Evolutionary conservation across 2,888 invertebrate species (phyloP).

Genomic region (Hyposoter dolosus): DNA sequence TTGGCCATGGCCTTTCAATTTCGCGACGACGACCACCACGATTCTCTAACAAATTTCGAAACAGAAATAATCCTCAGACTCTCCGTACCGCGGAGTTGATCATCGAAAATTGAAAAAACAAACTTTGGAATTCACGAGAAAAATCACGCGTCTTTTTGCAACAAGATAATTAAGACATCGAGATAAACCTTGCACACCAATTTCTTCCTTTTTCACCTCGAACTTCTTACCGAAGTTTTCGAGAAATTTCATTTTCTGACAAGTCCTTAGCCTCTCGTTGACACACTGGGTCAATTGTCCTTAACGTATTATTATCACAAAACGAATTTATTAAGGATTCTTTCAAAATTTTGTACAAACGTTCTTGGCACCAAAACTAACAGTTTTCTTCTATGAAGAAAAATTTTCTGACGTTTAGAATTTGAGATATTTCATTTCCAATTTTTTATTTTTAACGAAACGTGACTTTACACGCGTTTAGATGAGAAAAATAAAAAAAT

Average conservation of each 20-base stretch:
- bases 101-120: conserved; percentile 13
- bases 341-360: no score
- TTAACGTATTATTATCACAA: no score
- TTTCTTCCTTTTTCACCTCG: neutral
- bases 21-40: conserved; percentile 1
- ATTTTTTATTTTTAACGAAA: no score
- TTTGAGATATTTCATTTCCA: no score
- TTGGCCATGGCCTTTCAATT: conserved; percentile 13
- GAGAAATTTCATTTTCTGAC: neutral
- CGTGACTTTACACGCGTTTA: no score
- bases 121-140: neutral
- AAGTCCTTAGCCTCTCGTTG: neutral
- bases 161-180: neutral
- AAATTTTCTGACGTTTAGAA: no score
- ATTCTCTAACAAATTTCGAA: neutral
- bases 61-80: neutral
- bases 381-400: no score
- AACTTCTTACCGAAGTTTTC: neutral
- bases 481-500: no score
- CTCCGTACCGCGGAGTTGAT: neutral
- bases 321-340: no score
- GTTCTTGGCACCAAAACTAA: no score
- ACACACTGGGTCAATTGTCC: no score
- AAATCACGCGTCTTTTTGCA: neutral
- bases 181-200: neutral